Evolutionary conservation across 1,140 invertebrate genomes (phyloP).

Genomic region (Drosophila miranda): DNA sequence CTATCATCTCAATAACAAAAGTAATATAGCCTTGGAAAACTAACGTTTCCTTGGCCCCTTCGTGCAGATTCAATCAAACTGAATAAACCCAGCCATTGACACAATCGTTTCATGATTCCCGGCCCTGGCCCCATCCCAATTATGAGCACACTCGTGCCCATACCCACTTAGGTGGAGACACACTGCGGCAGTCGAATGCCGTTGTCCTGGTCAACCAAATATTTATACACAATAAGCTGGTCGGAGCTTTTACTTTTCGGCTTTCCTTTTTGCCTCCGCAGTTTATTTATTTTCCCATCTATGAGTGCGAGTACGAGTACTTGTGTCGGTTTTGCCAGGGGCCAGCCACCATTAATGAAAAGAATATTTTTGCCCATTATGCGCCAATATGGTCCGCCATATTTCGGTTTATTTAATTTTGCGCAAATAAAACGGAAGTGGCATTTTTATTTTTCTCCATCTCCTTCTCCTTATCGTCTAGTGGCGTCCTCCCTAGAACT

Average conservation of each 20-base stretch:
- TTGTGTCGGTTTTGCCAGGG: not conserved
- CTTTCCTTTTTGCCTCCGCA: slow-evolving; percentile 61
- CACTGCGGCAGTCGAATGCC: not conserved
- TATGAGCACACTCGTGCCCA: no score
- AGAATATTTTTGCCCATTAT: slow-evolving; percentile 79
- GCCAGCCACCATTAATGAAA: slow-evolving; percentile 72
- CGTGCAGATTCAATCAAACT: no score
- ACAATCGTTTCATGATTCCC: no score
- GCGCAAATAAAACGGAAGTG: slow-evolving; percentile 80
- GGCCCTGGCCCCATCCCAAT: no score
- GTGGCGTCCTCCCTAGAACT: slow-evolving; percentile 22
- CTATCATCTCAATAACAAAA: no score
- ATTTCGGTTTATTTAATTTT: slow-evolving; percentile 81
- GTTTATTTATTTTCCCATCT: slow-evolving; percentile 50
- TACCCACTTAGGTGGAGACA: no score
- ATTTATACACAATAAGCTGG: slow-evolving; percentile 73
- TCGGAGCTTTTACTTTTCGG: slow-evolving; percentile 75
- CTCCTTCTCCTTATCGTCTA: slow-evolving; percentile 2
- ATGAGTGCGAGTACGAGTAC: slow-evolving; percentile 14
- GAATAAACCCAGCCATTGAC: no score
- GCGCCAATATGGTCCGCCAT: slow-evolving; percentile 79
- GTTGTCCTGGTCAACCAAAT: slow-evolving; percentile 53
- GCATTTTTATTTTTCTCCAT: slow-evolving; percentile 70
- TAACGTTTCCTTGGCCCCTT: no score
- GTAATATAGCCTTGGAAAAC: no score